Evolutionary conservation across 1,140 invertebrate species (phyloP), one percentile per base, ranked within the genome.

Genomic region (Drosophila albomicans): DNA sequence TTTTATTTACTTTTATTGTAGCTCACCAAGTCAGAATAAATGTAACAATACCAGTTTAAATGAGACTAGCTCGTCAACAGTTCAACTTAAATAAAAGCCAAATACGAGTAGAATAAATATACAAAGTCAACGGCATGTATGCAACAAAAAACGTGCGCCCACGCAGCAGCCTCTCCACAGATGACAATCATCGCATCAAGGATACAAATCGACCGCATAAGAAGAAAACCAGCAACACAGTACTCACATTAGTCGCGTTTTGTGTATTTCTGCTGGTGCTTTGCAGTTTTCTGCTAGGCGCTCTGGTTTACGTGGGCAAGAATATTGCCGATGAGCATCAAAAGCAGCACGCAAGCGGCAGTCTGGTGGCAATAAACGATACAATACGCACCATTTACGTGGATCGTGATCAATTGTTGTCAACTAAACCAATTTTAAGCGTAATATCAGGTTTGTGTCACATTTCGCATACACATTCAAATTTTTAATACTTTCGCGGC

Each of bases 271-370:
- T 94, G 28, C 73, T 93, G 13, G 91, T 94, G 25, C 69, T 94
- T 1, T 93, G 93, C 73, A 88, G 78, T 52, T 93, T 93, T 78
- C 81, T 94, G 32, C 70, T 94, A 49, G 91, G 93, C 1, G 93
- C 93, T 10, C 75, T 94, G 11, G 92, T 94, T 13, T 92, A 94
- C 69, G 92, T 94, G 41, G 93, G 93, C 16, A 93, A 92, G 78
- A 93, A 93, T 71, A 91, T 91, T 51, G 88, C 87, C 38, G 88
- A 91, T 3, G 87, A 91, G 51, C 84, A 91, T 61, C 82, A 71
- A 54, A 70, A 67, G 11, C 81, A 86, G 49, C 79, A 81, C 52
- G 48, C 71, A 48, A 58, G 4, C 30, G 57, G 49, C 11, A 72
- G 64, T 10, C 35, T 70, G 51, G 52, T 69, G 13, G 54, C 51